Evolutionary conservation across 2,888 invertebrate species (phyloP).

Genomic region (Pyrocoelia pectoralis): DNA sequence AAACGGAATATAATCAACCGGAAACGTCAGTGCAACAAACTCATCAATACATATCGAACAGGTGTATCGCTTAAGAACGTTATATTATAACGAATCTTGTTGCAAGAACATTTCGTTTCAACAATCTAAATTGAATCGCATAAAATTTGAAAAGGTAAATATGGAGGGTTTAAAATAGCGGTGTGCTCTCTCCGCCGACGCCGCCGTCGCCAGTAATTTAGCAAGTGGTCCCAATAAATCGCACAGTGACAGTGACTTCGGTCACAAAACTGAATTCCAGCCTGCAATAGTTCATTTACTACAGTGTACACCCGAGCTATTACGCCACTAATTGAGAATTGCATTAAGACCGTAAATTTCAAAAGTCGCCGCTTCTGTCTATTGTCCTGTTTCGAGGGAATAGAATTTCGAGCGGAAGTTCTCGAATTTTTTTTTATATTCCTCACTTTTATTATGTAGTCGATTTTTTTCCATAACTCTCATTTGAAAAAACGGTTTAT

Average conservation of each 20-base stretch:
- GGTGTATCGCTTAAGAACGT: constrained; percentile 34
- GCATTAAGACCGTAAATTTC: constrained; percentile 72
- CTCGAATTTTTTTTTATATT: too few relatives aligned
- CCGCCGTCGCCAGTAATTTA: constrained; percentile 42
- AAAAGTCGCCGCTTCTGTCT: constrained; percentile 58
- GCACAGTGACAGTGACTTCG: constrained; percentile 48
- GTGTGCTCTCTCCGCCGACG: background rate
- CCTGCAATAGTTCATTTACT: constrained; percentile 59
- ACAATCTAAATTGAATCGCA: background rate
- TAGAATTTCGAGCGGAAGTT: constrained; percentile 30
- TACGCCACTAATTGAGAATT: constrained; percentile 74
- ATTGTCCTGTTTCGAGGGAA: constrained; percentile 48
- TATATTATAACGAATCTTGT: constrained; percentile 13
- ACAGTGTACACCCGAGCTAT: constrained; percentile 64
- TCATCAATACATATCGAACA: constrained; percentile 44
- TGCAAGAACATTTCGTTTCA: background rate
- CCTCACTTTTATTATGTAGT: too few relatives aligned
- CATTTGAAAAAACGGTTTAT: too few relatives aligned
- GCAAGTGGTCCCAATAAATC: constrained; percentile 46
- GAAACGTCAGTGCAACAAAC: constrained; percentile 39
- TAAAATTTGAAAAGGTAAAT: background rate
- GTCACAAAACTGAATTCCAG: constrained; percentile 59
- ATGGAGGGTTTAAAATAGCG: background rate
- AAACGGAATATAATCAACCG: constrained; percentile 38
- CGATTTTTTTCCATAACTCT: too few relatives aligned